Percentiles rank a stretch among this genome's conserved stretches.
Conservation (phyloP, 2,888 invertebrate species). For the Ommatoiulus sabulosus region DNA sequence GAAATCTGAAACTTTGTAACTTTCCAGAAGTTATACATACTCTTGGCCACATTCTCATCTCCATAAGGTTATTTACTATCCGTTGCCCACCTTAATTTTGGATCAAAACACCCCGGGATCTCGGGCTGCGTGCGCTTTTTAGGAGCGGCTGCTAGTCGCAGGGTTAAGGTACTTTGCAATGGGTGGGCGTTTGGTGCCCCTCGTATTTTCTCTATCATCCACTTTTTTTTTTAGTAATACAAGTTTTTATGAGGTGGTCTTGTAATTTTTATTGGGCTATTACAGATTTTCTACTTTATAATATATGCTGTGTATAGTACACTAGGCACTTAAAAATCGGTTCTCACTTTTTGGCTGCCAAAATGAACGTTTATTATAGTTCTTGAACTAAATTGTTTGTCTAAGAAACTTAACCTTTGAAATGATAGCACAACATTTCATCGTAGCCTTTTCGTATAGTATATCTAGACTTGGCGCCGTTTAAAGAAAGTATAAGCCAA, state of each 20-base stretch:
- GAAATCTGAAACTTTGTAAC: background rate
- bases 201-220: background rate
- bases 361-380: background rate
- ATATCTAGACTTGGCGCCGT: background rate
- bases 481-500: background rate
- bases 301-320: background rate
- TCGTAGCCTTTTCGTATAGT: background rate
- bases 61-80: background rate
- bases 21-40: background rate
- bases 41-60: slow-evolving; percentile 10
- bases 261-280: slow-evolving; percentile 40
- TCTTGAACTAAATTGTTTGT: slow-evolving; percentile 24
- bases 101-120: slow-evolving; percentile 9
- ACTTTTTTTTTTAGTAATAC: background rate
- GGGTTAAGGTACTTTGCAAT: slow-evolving; percentile 20
- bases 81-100: slow-evolving; percentile 13
- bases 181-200: slow-evolving; percentile 10
- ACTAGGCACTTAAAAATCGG: background rate
- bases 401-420: slow-evolving; percentile 24
- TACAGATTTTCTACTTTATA: slow-evolving; percentile 21
- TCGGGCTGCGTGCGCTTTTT: background rate
- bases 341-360: slow-evolving; percentile 1
- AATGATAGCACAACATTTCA: background rate
- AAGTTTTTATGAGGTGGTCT: slow-evolving; percentile 32
- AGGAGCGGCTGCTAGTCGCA: background rate